phyloP scores from a whole-genome alignment of 2,888 invertebrate genomes.

The Apodemia duryi region DNA sequence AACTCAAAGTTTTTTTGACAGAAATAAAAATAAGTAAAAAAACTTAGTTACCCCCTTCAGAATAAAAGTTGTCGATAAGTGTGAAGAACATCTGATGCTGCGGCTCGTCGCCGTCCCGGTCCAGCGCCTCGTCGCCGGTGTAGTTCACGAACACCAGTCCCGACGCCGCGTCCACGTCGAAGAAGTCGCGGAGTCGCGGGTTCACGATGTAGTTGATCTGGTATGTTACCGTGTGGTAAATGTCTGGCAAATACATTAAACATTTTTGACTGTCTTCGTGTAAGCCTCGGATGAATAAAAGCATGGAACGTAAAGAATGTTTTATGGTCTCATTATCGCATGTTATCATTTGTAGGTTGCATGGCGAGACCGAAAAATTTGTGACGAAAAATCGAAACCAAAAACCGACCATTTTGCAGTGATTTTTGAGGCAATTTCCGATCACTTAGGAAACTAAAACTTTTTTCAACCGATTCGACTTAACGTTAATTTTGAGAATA shows the following conservation, averaged over 20 bases:
- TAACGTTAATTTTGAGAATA: too few species aligned
- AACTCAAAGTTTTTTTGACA: too few species aligned
- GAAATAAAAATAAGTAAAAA: background rate
- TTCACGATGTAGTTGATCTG: constrained; percentile 69
- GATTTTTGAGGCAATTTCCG: too few species aligned
- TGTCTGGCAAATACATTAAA: constrained; percentile 40
- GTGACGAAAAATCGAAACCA: background rate
- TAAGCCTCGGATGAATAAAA: too few species aligned
- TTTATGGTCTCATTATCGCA: too few species aligned
- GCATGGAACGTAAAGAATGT: too few species aligned
- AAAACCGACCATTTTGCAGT: background rate
- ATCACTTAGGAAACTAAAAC: too few species aligned
- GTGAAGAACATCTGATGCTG: constrained; percentile 67
- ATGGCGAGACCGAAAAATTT: too few species aligned
- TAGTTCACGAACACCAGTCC: constrained; percentile 69
- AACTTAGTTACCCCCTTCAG: constrained; percentile 53
- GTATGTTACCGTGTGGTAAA: constrained; percentile 76
- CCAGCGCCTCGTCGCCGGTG: constrained; percentile 61
- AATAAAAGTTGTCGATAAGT: constrained; percentile 74
- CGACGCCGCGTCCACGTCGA: constrained; percentile 65
- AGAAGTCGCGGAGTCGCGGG: constrained; percentile 64
- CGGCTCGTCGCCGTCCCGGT: constrained; percentile 69
- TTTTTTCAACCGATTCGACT: too few species aligned
- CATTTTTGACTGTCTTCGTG: too few species aligned
- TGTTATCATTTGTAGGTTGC: too few species aligned